Evolutionary conservation across 2,113 vertebrate genomes (phyloP).

Genomic region (Gallinago paraguaiae): DNA sequence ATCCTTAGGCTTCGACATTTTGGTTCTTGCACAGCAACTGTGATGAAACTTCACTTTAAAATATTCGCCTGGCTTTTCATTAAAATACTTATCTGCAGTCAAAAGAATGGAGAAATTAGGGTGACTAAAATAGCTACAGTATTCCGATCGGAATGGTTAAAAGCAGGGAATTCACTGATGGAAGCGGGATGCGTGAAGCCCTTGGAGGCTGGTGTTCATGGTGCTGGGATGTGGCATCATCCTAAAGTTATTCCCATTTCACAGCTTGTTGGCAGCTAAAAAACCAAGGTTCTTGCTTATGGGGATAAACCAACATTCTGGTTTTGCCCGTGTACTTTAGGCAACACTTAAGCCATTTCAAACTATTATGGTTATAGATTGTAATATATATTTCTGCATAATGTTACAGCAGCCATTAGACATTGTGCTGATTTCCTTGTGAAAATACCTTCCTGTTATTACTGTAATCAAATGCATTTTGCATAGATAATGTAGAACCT

Average conservation of each 20-base stretch:
- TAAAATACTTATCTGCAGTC: neutral
- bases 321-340: neutral
- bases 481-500: neutral
- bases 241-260: neutral
- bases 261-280: slow-evolving; percentile 1
- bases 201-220: neutral
- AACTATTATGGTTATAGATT: neutral
- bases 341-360: neutral
- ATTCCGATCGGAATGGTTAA: neutral
- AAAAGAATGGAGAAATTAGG: neutral
- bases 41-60: neutral
- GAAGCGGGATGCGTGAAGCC: neutral
- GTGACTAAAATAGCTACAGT: neutral
- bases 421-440: neutral
- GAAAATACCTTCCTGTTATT: neutral
- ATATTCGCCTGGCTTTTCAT: neutral
- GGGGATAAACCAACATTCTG: neutral
- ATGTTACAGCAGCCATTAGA: neutral
- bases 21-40: neutral
- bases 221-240: neutral
- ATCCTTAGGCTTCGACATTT: neutral
- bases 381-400: neutral
- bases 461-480: slow-evolving; percentile 13
- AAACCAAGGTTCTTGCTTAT: neutral
- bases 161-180: neutral